Evolutionary conservation across 2,797 vertebrate species (phyloP), one percentile per base, ranked within the genome.

Genomic region (Sebastes dallii): DNA sequence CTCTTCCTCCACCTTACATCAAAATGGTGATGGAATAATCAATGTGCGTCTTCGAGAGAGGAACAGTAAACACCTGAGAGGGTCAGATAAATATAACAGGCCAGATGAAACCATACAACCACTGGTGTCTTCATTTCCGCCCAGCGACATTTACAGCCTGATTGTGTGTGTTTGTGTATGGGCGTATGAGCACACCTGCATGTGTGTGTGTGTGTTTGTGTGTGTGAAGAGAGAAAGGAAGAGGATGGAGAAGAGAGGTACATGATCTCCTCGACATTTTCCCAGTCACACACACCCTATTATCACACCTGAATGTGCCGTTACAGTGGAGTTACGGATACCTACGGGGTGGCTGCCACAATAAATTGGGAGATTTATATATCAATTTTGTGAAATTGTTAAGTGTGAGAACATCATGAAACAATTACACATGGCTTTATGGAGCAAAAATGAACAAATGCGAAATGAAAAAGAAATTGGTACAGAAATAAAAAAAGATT

Each of bases 81-180:
- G 85, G 90, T 92, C 88, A 85, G 85, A 90, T 91, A 91, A 91
- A 92, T 90, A 91, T 87, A 91, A 89, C 84, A 58, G 76, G 80
- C 67, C 75, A 72, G 86, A 92, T 93, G 90, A 91, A 93, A 85
- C 77, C 83, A 88, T 88, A 89, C 88, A 91, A 80, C 67, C 86
- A 60, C 89, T 90, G 90, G 88, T 90, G 87, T 78, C 70, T 88
- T 90, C 81, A 91, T 92, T 94, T 88, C 86, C 85, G 83, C 67
- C 56, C 54, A 56, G 67, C 4, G 62, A 88, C 88, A 90, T 91
- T 91, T 90, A 88, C 76, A 83, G 60, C 71, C 59, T 36, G 67
- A 36, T 46, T 65, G 25, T 65, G 29, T 64, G 54, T 69, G 62
- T 76, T 46, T 60, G 11, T 69, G 56, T 2, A 52, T 72, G 42